Percentiles rank a stretch among this genome's conserved stretches.
These are phyloP conservation scores for Bubo scandiacus DNA, from an alignment of 2,113 vertebrate genomes.

Conservation along the genomic window DNA sequence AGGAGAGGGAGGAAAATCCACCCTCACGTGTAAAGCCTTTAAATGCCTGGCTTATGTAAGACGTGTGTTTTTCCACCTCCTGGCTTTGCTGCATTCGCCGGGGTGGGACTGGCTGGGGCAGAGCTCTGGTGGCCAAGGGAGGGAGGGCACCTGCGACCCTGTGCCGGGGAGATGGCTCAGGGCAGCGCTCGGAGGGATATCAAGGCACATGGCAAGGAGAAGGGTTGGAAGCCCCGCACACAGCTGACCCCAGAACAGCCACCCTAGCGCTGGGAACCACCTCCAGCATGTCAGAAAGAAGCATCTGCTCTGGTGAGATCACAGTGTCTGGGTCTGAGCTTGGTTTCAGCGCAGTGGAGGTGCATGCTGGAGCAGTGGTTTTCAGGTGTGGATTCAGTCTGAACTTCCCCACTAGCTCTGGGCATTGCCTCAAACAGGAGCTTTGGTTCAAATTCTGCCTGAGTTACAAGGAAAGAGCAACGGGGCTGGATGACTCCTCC, in stretches of 20 bases:
- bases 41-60: not conserved
- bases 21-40: not conserved
- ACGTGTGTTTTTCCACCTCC: not conserved
- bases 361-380: no score
- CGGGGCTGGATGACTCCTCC: not conserved
- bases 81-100: not conserved
- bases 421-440: fast-evolving
- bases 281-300: not conserved
- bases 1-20: constrained; percentile 16
- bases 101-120: not conserved
- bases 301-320: not conserved
- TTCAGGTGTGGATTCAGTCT: not conserved
- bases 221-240: fast-evolving
- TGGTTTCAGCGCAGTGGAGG: not conserved
- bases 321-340: not conserved
- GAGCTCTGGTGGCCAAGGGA: not conserved
- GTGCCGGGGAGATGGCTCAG: not conserved
- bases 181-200: fast-evolving
- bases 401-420: not conserved
- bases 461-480: not conserved
- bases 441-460: not conserved
- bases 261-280: fast-evolving
- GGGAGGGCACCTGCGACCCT: no score
- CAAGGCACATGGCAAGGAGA: not conserved
- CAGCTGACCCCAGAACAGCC: not conserved